Evolutionary conservation across 2,888 invertebrate genomes (phyloP), one percentile per base, ranked within the genome.

Genomic region (Cerastis rubricosa): DNA sequence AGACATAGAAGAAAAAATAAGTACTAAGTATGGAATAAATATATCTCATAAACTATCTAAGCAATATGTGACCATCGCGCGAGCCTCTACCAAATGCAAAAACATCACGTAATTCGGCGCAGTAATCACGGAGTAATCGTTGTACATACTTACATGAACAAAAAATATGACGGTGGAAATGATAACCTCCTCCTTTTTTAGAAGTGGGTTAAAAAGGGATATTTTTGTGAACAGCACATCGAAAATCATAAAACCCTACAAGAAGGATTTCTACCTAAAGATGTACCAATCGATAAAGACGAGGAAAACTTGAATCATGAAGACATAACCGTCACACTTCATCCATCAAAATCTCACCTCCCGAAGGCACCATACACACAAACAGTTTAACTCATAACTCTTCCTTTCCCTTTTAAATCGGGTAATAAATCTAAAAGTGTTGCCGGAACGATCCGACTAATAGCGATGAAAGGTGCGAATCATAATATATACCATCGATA

Each of bases 401-500:
- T 72, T 80, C 82, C 84, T 82, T 82, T 82, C 82, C 80, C 82
- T 82, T 84, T 84, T 71, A 66, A 74, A 74, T 83, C 69, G 69
- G 65, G 57, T 72, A 71, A 83, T 83, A 83, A 83, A 83, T 83
- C 84, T 67, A 54, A 71, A 74, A 61, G 65, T 76, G 84, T 77
- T 76, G 75, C 76, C 84, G 84, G 78, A 80, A 82, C 80, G 82
- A 54, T 54, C 47, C 5, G 11, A 74, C 83, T 79, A 64, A 83
- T 71, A 57, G 71, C 25, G 49, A 61, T 75, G 83, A 84, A 84
- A 83, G 83, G 81, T 85, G 83, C 84, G 80, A 84, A 83, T 83
- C 66, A 80, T 70, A 25, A 64, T 66, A 67, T 66, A 67, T 69
- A 51, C 14, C 9, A 57, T 51, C 64, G 40, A 64, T 65, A 65